Evolutionary conservation across 2,797 vertebrate species (phyloP).

Genomic region (Coccyzus lansbergi): DNA sequence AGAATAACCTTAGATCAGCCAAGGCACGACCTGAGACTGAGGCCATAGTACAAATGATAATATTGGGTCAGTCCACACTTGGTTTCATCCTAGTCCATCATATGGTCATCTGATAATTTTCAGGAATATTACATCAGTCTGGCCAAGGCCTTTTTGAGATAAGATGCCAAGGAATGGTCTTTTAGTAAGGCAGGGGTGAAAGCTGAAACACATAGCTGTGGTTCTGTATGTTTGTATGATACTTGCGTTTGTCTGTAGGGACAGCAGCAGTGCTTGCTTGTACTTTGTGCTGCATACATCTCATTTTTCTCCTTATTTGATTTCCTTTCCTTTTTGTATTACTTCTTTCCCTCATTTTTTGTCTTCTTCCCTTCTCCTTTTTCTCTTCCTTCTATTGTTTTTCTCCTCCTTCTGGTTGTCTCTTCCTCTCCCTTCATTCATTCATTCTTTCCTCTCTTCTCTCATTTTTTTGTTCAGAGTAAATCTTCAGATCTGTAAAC

Average conservation of each 20-base stretch:
- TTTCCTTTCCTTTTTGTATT: neutral
- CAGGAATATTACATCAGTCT: neutral
- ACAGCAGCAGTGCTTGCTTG: neutral
- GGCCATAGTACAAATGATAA: neutral
- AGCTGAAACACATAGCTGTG: neutral
- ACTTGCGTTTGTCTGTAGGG: neutral
- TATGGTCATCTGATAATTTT: neutral
- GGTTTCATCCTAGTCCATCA: neutral
- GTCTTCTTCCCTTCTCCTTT: neutral
- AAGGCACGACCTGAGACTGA: neutral
- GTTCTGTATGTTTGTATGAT: neutral
- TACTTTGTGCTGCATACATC: neutral
- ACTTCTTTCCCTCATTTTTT: neutral
- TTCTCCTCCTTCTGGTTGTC: neutral
- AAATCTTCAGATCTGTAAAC: conserved; percentile 70
- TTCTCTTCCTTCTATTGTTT: neutral
- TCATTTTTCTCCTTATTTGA: neutral
- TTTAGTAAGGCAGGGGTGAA: neutral
- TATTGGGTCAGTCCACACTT: neutral
- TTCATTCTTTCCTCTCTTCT: neutral
- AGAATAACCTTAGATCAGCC: neutral
- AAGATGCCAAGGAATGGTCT: neutral
- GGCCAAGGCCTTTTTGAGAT: neutral
- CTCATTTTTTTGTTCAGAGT: conserved; percentile 62
- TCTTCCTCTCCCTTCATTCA: neutral